These are phyloP conservation scores for Chorisops tibialis DNA, from an alignment of 2,888 invertebrate genomes.

Conservation along the genomic window DNA sequence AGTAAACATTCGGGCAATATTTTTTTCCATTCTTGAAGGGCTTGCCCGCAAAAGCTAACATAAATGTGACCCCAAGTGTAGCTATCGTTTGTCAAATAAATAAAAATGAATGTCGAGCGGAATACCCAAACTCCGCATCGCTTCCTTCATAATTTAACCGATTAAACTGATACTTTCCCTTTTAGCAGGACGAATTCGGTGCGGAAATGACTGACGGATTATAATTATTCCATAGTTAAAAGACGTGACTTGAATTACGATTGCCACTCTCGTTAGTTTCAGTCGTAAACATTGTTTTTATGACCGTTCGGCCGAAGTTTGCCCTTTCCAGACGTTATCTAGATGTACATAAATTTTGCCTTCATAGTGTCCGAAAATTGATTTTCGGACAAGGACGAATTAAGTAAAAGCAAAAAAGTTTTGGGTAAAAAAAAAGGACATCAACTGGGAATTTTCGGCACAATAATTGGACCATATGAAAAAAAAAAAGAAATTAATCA, in stretches of 20 bases:
- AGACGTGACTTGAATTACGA: slow-evolving; percentile 17
- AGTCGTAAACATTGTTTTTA: slow-evolving; percentile 8
- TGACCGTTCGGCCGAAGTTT: background rate
- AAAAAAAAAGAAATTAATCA: slow-evolving; percentile 16
- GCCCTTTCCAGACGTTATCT: no score
- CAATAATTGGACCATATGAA: slow-evolving; percentile 22
- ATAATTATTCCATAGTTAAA: slow-evolving; percentile 21
- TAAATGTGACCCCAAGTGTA: background rate
- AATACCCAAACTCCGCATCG: background rate
- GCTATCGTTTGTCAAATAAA: background rate
- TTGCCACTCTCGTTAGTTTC: slow-evolving; percentile 4
- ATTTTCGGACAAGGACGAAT: slow-evolving; percentile 6
- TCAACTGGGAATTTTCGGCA: slow-evolving; percentile 5
- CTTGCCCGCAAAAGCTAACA: background rate
- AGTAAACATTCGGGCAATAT: slow-evolving; percentile 8
- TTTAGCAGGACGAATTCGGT: background rate
- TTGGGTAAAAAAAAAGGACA: slow-evolving; percentile 6
- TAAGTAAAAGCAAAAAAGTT: no score
- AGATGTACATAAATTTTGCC: no score
- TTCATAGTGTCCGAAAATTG: slow-evolving; percentile 4
- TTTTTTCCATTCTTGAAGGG: background rate
- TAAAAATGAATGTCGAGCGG: background rate
- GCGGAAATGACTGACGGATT: slow-evolving; percentile 14
- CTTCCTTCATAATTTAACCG: background rate
- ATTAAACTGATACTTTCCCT: background rate